These are phyloP conservation scores for Sitta europaea DNA, from an alignment of 2,113 vertebrate genomes.

Conservation along the genomic window DNA sequence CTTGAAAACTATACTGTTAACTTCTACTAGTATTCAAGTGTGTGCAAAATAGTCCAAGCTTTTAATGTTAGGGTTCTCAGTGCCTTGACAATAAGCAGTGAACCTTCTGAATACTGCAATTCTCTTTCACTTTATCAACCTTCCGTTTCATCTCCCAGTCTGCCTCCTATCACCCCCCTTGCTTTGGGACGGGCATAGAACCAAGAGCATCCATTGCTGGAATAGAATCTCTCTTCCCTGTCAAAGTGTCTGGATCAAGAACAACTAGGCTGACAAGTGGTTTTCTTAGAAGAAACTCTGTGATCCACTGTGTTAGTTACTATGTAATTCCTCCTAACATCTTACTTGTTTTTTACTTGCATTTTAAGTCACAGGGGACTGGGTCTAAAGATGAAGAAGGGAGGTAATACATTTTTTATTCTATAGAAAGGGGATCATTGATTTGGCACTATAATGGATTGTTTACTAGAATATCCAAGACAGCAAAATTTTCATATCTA, in stretches of 20 bases:
- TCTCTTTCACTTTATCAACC: background rate
- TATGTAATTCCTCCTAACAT: background rate
- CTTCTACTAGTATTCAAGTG: background rate
- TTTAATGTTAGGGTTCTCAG: slow-evolving; percentile 39
- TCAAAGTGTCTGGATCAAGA: background rate
- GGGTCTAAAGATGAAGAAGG: background rate
- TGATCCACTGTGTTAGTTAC: background rate
- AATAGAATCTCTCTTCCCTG: background rate
- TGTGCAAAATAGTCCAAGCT: background rate
- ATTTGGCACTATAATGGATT: background rate
- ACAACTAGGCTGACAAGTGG: background rate
- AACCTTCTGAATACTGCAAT: background rate
- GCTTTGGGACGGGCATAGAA: background rate
- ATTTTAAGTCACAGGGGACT: background rate
- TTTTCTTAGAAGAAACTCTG: background rate
- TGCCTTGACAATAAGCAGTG: slow-evolving; percentile 52
- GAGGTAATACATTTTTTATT: background rate
- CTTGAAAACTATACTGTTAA: slow-evolving; percentile 42
- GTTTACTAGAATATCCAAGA: background rate
- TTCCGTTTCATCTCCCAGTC: background rate
- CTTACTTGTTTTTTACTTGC: background rate
- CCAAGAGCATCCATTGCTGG: background rate
- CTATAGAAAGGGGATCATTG: background rate
- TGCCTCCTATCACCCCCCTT: background rate
- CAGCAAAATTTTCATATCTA: background rate